Conservation (phyloP, 2,797 vertebrate genomes). For the Hapalemur alaotrensis region DNA sequence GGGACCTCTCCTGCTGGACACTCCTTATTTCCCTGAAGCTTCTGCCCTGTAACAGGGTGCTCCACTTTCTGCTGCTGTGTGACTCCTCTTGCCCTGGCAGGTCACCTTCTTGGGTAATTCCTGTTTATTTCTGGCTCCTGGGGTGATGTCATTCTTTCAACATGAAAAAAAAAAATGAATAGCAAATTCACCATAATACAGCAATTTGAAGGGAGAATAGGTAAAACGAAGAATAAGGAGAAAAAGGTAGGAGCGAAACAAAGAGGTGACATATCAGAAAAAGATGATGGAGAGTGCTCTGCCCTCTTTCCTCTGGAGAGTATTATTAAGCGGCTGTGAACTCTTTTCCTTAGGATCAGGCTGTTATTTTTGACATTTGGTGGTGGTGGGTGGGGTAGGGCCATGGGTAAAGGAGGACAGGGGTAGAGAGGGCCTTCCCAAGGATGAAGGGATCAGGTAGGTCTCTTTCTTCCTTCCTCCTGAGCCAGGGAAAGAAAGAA, state of each 20-base stretch:
- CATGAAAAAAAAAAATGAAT: conserved; percentile 44
- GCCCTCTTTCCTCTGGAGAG: neutral
- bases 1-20: neutral
- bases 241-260: neutral
- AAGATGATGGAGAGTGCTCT: neutral
- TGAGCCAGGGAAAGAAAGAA: neutral
- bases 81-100: neutral
- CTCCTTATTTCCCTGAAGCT: neutral
- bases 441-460: neutral
- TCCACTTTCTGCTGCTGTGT: neutral
- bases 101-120: neutral
- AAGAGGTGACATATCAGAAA: neutral
- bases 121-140: neutral
- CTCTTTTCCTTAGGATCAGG: neutral
- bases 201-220: neutral
- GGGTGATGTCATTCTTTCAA: conserved; percentile 61
- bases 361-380: neutral
- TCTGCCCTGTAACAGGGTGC: neutral
- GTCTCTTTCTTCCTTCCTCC: neutral
- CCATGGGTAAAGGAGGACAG: neutral
- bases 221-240: neutral
- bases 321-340: neutral
- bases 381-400: too few species aligned
- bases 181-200: conserved; percentile 50
- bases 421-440: neutral